Evolutionary conservation across 2,888 invertebrate species (phyloP).

Genomic region (Teinopalpus imperialis): DNA sequence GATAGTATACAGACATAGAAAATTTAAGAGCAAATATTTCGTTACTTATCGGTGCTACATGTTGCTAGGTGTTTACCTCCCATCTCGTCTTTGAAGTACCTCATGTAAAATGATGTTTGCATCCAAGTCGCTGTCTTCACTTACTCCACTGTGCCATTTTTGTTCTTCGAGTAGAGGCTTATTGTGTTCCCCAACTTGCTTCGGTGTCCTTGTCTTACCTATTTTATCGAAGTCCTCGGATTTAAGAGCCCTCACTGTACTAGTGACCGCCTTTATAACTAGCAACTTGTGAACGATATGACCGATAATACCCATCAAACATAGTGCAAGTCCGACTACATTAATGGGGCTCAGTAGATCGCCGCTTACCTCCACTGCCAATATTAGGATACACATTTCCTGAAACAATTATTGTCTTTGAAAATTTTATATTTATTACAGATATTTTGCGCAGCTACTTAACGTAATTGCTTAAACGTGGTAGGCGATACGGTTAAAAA

Average conservation of each 20-base stretch:
- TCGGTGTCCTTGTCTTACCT: conserved; percentile 35
- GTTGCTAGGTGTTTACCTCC: conserved; percentile 34
- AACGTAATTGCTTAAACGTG: neutral
- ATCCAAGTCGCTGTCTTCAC: conserved; percentile 73
- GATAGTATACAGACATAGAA: no score
- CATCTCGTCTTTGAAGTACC: conserved; percentile 78
- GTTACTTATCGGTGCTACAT: no score
- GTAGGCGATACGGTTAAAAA: no score
- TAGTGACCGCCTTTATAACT: conserved; percentile 55
- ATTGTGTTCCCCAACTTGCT: conserved; percentile 44
- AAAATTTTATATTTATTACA: neutral
- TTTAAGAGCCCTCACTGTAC: conserved; percentile 51
- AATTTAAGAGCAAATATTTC: no score
- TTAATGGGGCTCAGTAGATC: conserved; percentile 93
- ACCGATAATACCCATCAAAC: conserved; percentile 92
- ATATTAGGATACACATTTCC: conserved; percentile 95
- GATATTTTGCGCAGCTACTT: neutral
- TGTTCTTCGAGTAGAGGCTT: conserved; percentile 59
- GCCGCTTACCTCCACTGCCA: conserved; percentile 93
- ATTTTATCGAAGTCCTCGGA: conserved; percentile 48
- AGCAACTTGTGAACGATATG: conserved; percentile 90
- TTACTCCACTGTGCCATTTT: conserved; percentile 45
- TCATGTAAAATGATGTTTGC: conserved; percentile 79
- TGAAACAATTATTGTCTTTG: conserved; percentile 60
- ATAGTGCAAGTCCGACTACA: conserved; percentile 91